A percentile compares a stretch with the other conserved stretches of the same genome.
Evolutionary conservation across 2,113 vertebrate species (phyloP).

Genomic region (Rhynchomys soricoides): DNA sequence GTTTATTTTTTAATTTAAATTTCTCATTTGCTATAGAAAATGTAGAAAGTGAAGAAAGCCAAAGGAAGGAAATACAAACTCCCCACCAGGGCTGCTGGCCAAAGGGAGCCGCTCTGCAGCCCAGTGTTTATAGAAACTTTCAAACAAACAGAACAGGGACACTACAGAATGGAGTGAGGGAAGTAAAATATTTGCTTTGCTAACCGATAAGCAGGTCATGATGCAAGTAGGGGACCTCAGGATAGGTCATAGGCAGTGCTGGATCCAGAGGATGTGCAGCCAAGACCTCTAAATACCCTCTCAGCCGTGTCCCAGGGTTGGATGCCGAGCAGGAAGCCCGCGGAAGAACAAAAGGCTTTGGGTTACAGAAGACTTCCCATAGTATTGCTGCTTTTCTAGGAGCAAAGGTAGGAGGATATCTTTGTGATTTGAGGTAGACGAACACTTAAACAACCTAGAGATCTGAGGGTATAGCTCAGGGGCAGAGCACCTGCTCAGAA

Average conservation of each 20-base stretch:
- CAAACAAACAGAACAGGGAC: constrained; percentile 44
- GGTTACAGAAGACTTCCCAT: not conserved
- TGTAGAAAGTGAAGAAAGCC: constrained; percentile 6
- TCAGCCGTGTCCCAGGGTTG: not conserved
- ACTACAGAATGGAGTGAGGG: constrained; percentile 16
- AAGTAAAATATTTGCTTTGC: constrained; percentile 64
- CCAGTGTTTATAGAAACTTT: constrained; percentile 63
- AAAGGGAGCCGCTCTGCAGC: constrained; percentile 21
- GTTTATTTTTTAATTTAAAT: constrained; percentile 13
- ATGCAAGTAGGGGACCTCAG: not conserved
- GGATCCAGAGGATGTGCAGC: not conserved
- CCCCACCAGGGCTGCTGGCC: not conserved
- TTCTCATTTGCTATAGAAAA: not conserved
- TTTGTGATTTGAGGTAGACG: not conserved
- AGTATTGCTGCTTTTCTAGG: not conserved
- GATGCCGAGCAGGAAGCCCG: not conserved
- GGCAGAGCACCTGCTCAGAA: not conserved
- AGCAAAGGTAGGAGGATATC: not conserved
- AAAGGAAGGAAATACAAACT: constrained; percentile 29
- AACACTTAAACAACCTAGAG: not conserved
- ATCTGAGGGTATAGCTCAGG: too few relatives aligned
- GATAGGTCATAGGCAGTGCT: not conserved
- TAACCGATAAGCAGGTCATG: constrained; percentile 37
- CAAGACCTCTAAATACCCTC: not conserved
- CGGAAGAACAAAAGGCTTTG: not conserved